Evolutionary conservation across 2,888 invertebrate species (phyloP), one percentile per base, ranked within the genome.

Genomic region (Orchesellides sinensis): DNA sequence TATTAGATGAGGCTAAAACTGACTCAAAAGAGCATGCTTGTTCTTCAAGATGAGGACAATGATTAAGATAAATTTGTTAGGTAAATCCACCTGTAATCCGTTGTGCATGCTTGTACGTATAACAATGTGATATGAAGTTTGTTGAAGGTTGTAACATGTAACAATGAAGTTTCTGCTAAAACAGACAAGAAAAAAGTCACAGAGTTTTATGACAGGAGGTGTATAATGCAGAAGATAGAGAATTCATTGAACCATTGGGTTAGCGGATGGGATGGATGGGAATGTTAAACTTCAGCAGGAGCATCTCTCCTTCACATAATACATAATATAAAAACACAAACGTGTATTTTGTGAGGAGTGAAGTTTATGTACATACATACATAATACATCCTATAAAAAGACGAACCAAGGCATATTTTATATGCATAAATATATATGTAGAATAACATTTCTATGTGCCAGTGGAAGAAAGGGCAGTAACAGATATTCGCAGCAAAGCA

Each of bases 191-290:
- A 54, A 69, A 54, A 21, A 69, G 59, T 35, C 69, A 69, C 49
- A 70, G 6, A 40, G 27, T 61, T 25, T 54, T 21, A 32, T 61
- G 61, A 61, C 61, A 73, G 61, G 27, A 19, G 23, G 40, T 21
- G 23, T 23, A 72, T 27, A 17, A 65, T 17, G 54, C 6, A 23
- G 63, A 45, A 49, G 47, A 23, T 14, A 54, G 19, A 70, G 70
- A 45, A 56, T 70, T 70, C 70, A 70, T 70, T 70, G 70, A 70
- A 70, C 70, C 56, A 70, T 56, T 25, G 68, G 25, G n/a, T n/a
- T 54, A 52, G n/a, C 12, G 54, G 19, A 45, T 19, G 14, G 21
- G 29, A 54, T 63, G 23, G 5, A 40, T 29, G 63, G 6, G 19
- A 17, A 35, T 21, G 21, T 19, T 19, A 10, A 1, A 10, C 47